Evolutionary conservation across 2,888 invertebrate species (phyloP), one percentile per base, ranked within the genome.

Genomic region (Chelonus formosanus): DNA sequence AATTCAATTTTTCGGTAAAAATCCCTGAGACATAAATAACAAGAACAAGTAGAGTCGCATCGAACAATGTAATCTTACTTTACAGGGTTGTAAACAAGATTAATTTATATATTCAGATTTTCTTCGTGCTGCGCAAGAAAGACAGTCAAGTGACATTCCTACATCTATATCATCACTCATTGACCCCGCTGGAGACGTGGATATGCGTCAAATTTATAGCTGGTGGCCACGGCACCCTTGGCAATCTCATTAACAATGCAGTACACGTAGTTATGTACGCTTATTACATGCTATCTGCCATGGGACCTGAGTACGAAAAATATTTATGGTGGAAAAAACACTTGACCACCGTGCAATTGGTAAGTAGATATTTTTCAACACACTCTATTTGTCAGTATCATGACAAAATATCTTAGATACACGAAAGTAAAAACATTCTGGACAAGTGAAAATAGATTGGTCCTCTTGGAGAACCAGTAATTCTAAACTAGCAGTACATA

Each of bases 301-400:
- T 94, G 89, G 95, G 95, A 1, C 94, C 94, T 0, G 88, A 91
- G 78, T 94, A 92, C 85, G 90, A 92, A 80, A 93, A 94, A 80
- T 95, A 92, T 80, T 85, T 95, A 45, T 95, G 94, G 94, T 95
- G 95, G 95, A 95, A 95, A 85, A 93, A 92, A 75, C 91, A 95
- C 77, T 88, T 95, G 74, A 95, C 95, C 32, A 90, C 90, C 8
- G 85, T 95, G 66, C 95, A 95, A 86, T 86, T 95, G 86, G 93
- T 92, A 85, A 88, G 89, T 86, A 31, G 8, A 3, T 8, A 44
- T 45, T 32, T 48, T 20, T 20, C 20, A 20, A 20, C 20, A 20
- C 20, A 20, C 20, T 20, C 20, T 20, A 20, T 20, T 20, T 20
- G 20, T 20, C 20, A 20, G 20, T 20, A 20, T 20, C 20, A 20